Evolutionary conservation across 2,113 vertebrate species (phyloP).

Genomic region (Pachypanchax playfairii): DNA sequence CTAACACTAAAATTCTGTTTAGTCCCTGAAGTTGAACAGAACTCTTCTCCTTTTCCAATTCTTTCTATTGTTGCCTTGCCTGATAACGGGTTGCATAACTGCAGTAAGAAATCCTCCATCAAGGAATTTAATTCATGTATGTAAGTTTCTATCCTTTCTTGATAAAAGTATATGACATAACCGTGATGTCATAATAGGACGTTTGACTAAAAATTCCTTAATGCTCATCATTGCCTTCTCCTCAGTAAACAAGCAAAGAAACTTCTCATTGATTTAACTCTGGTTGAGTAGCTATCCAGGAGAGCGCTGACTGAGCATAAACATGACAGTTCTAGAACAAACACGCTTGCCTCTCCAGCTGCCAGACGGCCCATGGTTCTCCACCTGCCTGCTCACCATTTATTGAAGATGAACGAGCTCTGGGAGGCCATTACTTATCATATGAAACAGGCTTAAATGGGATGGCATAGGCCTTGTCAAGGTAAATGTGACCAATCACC

Average conservation of each 20-base stretch:
- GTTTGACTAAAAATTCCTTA: background rate
- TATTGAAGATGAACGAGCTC: conserved; percentile 64
- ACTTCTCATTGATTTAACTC: conserved; percentile 42
- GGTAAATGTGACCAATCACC: conserved; percentile 55
- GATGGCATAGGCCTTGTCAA: conserved; percentile 39
- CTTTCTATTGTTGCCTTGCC: background rate
- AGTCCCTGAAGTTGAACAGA: background rate
- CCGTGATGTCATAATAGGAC: too few species aligned
- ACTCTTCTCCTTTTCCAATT: background rate
- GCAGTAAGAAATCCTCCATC: background rate
- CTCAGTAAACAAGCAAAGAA: conserved; percentile 34
- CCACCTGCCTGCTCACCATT: conserved; percentile 61
- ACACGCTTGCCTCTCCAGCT: conserved; percentile 34
- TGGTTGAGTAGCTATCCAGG: conserved; percentile 41
- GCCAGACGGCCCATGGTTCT: conserved; percentile 51
- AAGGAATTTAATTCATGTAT: background rate
- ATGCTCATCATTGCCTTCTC: conserved; percentile 21
- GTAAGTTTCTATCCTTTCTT: conserved; percentile 5
- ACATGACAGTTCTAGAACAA: conserved; percentile 62
- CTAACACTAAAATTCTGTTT: background rate
- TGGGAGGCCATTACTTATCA: conserved; percentile 59
- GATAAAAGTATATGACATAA: conserved; percentile 3
- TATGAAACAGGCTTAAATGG: conserved; percentile 57
- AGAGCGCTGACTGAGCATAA: conserved; percentile 52
- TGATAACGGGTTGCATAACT: background rate